A percentile compares a stretch with the other conserved stretches of the same genome.
These are phyloP conservation scores for Coenonympha glycerion DNA, from an alignment of 2,888 invertebrate species.

Conservation along the genomic window DNA sequence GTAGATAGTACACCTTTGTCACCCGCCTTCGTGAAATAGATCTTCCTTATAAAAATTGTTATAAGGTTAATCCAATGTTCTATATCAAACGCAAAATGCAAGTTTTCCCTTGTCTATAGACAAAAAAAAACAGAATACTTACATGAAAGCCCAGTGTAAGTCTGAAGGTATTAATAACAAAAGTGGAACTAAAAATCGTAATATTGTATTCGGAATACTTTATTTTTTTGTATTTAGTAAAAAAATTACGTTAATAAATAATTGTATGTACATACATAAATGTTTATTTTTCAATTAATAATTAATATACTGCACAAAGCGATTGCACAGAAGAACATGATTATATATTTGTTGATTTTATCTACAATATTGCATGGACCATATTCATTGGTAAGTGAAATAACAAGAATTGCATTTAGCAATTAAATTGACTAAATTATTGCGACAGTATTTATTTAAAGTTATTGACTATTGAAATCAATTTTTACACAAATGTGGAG, in stretches of 20 bases:
- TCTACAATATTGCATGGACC: conserved; percentile 24
- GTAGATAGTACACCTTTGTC: too few relatives aligned
- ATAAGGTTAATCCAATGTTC: too few relatives aligned
- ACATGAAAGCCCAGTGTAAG: conserved; percentile 17
- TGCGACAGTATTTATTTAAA: conserved; percentile 21
- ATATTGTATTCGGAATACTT: conserved; percentile 56
- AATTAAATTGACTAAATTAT: conserved; percentile 31
- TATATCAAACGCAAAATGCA: too few relatives aligned
- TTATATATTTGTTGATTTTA: conserved; percentile 30
- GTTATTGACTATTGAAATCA: too few relatives aligned
- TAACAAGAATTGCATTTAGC: conserved; percentile 16
- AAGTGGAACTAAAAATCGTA: conserved; percentile 43
- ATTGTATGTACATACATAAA: conserved; percentile 61
- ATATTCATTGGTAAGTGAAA: conserved; percentile 23
- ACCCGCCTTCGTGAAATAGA: too few relatives aligned
- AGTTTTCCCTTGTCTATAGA: not conserved
- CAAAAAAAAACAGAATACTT: conserved; percentile 12
- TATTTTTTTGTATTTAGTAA: conserved; percentile 68
- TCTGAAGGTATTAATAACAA: conserved; percentile 5
- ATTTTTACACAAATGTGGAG: too few relatives aligned
- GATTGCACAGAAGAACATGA: conserved; percentile 46
- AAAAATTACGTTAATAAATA: conserved; percentile 70
- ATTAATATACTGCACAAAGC: conserved; percentile 43
- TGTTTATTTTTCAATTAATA: conserved; percentile 31
- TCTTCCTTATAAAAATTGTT: too few relatives aligned